Conservation (phyloP, 1,140 invertebrate species). For the Calosoma granatense region DNA sequence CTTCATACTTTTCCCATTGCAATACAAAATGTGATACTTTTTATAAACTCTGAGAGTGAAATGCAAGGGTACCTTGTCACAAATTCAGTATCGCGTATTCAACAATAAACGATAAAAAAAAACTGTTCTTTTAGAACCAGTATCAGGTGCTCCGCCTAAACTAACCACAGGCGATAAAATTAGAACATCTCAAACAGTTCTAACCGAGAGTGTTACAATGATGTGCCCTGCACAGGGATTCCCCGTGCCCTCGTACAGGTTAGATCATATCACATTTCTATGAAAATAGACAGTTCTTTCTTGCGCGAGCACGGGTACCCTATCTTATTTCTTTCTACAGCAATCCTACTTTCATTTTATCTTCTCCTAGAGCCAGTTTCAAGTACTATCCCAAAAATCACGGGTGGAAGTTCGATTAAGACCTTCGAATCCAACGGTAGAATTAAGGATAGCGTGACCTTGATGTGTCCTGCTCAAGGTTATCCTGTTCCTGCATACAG, state of each 20-base stretch:
- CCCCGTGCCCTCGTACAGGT: conserved; percentile 55
- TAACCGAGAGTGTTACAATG: conserved; percentile 27
- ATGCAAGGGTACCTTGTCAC: background rate
- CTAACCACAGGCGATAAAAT: conserved; percentile 36
- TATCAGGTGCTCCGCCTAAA: conserved; percentile 42
- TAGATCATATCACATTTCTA: conserved; percentile 22
- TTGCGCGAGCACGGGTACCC: conserved; percentile 20
- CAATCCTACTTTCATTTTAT: background rate
- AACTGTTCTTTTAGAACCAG: conserved; percentile 36
- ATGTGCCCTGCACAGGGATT: conserved; percentile 55
- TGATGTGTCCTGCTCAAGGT: conserved; percentile 54
- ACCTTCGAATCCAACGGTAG: conserved; percentile 20
- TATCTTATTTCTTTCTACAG: conserved; percentile 1
- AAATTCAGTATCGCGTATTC: background rate
- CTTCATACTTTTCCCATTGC: too few relatives aligned
- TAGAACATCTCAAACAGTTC: conserved; percentile 13
- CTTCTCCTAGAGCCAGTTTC: conserved; percentile 57
- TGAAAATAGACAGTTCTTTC: too few relatives aligned
- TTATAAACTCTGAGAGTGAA: too few relatives aligned
- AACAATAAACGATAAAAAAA: background rate
- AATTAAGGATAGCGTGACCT: conserved; percentile 37
- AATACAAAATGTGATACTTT: too few relatives aligned
- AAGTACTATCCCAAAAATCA: conserved; percentile 64
- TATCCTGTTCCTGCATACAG: conserved; percentile 42
- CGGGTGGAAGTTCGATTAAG: conserved; percentile 21